Evolutionary conservation across 2,888 invertebrate species (phyloP), one percentile per base, ranked within the genome.

Genomic region (Colletes collaris): DNA sequence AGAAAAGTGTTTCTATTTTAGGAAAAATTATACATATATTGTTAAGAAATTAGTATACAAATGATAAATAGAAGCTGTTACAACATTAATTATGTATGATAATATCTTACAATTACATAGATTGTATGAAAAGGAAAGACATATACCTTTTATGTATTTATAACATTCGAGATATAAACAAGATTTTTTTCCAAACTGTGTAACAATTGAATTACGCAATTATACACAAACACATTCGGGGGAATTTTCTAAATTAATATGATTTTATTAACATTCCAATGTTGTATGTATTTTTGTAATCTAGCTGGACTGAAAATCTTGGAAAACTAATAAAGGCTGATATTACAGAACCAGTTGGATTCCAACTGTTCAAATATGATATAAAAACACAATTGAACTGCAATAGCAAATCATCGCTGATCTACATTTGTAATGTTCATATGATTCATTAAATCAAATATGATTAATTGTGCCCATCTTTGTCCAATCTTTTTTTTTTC

Each of bases 401-500:
- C 92, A 91, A 89, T 86, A 87, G 85, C 88, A 86, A 83, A 89
- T 89, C 80, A 76, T 85, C 86, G 88, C 86, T 88, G 86, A 86
- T 89, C 86, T 89, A 89, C 86, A 87, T 86, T 82, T 89, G 79
- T 87, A 82, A 75, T 86, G 70, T 87, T 86, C 76, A 82, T 85
- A 77, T 79, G 81, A 82, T 81, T 87, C 84, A 88, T 85, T 90
- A 91, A 91, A 91, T 89, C 91, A 91, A 92, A 91, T 91, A 91
- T 88, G 90, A 91, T 90, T 91, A 91, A 91, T 92, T 92, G 92
- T 92, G 91, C 92, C 92, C 92, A 88, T 91, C 91, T 89, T 91
- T 91, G 92, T 92, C 92, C 92, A 92, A 92, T 92, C 89, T 92
- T 92, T 92, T 92, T 73, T 92, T 91, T 91, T 91, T 91, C 91